A percentile compares a stretch with the other conserved stretches of the same genome.
Conservation (phyloP, 2,888 invertebrate species). For the Patella caerulea region DNA sequence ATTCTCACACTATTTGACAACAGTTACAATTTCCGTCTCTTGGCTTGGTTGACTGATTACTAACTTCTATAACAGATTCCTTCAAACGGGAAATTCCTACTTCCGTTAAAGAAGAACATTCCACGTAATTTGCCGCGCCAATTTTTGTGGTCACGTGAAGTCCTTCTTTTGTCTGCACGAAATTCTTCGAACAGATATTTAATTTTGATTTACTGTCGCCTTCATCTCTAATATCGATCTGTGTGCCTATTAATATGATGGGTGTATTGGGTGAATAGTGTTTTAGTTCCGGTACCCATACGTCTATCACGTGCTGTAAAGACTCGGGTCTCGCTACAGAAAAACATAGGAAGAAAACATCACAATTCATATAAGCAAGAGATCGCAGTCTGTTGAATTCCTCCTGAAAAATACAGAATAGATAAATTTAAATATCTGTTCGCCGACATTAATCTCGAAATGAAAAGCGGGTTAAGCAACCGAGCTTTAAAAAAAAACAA, state of each 20-base stretch:
- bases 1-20: conserved; percentile 8
- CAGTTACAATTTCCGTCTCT: neutral
- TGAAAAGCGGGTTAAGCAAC: too few relatives aligned
- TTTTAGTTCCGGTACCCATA: conserved; percentile 63
- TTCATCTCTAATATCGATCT: conserved; percentile 53
- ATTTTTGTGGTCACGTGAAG: conserved; percentile 44
- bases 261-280: conserved; percentile 59
- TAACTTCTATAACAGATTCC: conserved; percentile 37
- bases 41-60: conserved; percentile 8
- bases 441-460: too few relatives aligned
- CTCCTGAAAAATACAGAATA: conserved; percentile 44
- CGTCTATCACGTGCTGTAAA: conserved; percentile 55
- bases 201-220: conserved; percentile 26
- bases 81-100: conserved; percentile 47
- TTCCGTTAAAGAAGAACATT: conserved; percentile 57
- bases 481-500: too few relatives aligned
- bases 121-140: conserved; percentile 53
- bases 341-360: conserved; percentile 67
- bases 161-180: conserved; percentile 46
- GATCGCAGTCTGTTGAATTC: conserved; percentile 64
- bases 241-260: conserved; percentile 62
- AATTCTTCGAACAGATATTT: conserved; percentile 24
- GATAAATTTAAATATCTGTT: too few relatives aligned
- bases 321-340: conserved; percentile 59
- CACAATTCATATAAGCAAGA: conserved; percentile 66